A percentile compares a stretch with the other conserved stretches of the same genome.
These are phyloP conservation scores for Pseudolaguvia tuberculata DNA, from an alignment of 2,113 vertebrate species.

Conservation along the genomic window DNA sequence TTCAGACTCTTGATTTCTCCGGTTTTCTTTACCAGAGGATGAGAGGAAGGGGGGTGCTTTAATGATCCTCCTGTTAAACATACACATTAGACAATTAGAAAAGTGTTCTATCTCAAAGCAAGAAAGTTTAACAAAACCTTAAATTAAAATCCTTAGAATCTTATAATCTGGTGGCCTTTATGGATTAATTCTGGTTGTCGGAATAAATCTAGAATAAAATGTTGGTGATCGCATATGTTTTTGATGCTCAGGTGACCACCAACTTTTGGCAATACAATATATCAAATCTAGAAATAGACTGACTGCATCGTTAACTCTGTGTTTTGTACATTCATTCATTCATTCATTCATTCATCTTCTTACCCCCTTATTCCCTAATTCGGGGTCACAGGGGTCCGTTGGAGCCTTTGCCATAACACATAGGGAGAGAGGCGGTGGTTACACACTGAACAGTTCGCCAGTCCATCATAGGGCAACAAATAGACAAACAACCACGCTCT, in stretches of 20 bases:
- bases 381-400: too few relatives aligned
- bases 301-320: not conserved
- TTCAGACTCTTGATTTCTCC: conserved; percentile 42
- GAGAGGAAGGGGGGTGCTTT: conserved; percentile 48
- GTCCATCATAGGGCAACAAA: too few relatives aligned
- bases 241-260: too few relatives aligned
- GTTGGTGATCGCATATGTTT: too few relatives aligned
- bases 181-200: not conserved
- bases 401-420: too few relatives aligned
- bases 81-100: conserved; percentile 49
- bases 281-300: not conserved
- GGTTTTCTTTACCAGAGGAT: conserved; percentile 41
- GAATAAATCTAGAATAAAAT: too few relatives aligned
- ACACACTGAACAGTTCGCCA: too few relatives aligned
- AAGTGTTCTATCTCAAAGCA: conserved; percentile 50
- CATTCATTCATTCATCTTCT: too few relatives aligned
- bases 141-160: conserved; percentile 40
- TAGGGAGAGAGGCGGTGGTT: too few relatives aligned
- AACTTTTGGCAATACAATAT: not conserved
- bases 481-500: too few relatives aligned
- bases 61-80: conserved; percentile 56
- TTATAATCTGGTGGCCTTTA: conserved; percentile 48
- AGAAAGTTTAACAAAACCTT: conserved; percentile 44
- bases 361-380: too few relatives aligned
- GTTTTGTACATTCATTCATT: too few relatives aligned